These are phyloP conservation scores for Tinamus guttatus DNA, from an alignment of 2,113 vertebrate species.

Conservation along the genomic window DNA sequence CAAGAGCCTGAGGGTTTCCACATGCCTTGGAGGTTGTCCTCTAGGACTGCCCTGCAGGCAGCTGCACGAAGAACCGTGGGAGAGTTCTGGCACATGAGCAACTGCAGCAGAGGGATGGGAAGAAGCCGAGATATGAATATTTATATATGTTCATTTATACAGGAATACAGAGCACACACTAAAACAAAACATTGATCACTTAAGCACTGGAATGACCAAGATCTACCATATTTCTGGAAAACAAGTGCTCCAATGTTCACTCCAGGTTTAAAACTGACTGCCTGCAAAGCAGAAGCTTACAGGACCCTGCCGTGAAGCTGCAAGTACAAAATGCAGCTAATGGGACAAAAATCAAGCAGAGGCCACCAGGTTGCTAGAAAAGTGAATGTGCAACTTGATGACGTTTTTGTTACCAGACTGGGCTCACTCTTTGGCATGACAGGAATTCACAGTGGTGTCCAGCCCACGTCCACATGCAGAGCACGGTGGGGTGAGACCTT, in stretches of 20 bases:
- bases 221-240: background rate
- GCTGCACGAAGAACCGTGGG: background rate
- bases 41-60: background rate
- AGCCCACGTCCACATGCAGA: background rate
- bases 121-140: background rate
- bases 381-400: background rate
- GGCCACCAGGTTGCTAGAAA: background rate
- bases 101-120: background rate
- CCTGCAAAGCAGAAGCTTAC: background rate
- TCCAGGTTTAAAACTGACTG: background rate
- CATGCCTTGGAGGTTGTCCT: fast-evolving
- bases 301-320: background rate
- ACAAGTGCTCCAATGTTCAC: background rate
- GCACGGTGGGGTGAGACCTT: fast-evolving
- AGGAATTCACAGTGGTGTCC: background rate
- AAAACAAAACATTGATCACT: too few species aligned
- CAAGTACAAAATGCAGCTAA: background rate
- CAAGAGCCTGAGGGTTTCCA: background rate
- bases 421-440: background rate
- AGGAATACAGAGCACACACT: fast-evolving
- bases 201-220: background rate
- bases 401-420: background rate
- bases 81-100: too few species aligned
- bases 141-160: background rate
- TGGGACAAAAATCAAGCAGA: background rate